phyloP scores from a whole-genome alignment of 2,797 vertebrate species.

The Rhinella marina region DNA sequence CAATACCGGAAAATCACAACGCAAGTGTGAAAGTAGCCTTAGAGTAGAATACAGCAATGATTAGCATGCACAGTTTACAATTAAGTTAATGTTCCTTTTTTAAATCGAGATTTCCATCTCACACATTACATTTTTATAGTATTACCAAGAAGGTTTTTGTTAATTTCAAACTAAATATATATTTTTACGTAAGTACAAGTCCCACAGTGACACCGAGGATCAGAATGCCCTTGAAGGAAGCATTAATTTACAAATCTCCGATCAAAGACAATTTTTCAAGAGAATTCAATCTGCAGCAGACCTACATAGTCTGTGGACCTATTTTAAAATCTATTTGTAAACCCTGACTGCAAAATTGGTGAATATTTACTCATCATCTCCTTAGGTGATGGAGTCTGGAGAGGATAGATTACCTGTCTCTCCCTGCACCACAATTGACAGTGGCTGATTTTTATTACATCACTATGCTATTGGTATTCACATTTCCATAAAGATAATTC shows the following conservation, averaged over 20 bases:
- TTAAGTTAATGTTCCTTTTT: not conserved
- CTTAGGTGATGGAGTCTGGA: constrained; percentile 1
- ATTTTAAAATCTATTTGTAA: constrained; percentile 14
- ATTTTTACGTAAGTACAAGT: not conserved
- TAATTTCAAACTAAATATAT: not conserved
- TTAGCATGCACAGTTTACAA: constrained; percentile 3
- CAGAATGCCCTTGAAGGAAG: constrained; percentile 2
- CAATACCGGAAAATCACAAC: too few species aligned
- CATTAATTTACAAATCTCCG: not conserved
- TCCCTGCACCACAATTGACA: constrained; percentile 14
- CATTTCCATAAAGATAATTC: constrained; percentile 26
- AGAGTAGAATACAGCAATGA: not conserved
- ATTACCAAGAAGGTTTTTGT: not conserved
- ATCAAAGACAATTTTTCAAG: not conserved
- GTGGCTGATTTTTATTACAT: constrained; percentile 25
- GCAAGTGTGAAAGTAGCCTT: too few species aligned
- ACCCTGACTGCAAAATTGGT: constrained; percentile 5
- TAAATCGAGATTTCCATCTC: not conserved
- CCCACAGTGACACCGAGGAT: not conserved
- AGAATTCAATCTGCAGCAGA: constrained; percentile 8
- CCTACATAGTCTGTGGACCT: not conserved
- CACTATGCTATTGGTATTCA: constrained; percentile 27
- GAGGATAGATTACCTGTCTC: constrained; percentile 16
- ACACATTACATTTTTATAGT: not conserved
- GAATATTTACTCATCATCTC: constrained; percentile 13